Percentiles rank a stretch among this genome's conserved stretches.
phyloP scores from a whole-genome alignment of 2,797 vertebrate species.

The Alauda arvensis region DNA sequence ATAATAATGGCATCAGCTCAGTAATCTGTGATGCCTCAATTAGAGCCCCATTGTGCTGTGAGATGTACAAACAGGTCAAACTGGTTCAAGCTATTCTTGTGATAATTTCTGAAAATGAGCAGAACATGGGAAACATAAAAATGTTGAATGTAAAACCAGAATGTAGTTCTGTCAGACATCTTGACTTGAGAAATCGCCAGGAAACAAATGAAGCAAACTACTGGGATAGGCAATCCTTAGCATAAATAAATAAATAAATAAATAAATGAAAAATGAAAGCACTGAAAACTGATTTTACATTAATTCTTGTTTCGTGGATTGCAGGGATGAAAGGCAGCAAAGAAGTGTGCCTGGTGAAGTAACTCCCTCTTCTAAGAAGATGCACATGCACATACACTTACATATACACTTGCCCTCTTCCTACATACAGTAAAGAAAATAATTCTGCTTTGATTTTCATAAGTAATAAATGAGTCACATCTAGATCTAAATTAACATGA shows the following conservation, averaged over 20 bases:
- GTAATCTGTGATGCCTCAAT: conserved; percentile 44
- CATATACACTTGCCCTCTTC: neutral
- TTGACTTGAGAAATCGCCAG: conserved; percentile 15
- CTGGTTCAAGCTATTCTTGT: conserved; percentile 36
- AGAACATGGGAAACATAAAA: conserved; percentile 25
- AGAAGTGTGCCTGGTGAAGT: neutral
- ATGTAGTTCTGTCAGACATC: conserved; percentile 13
- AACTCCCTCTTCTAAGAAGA: neutral
- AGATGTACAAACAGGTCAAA: conserved; percentile 51
- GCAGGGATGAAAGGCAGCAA: conserved; percentile 27
- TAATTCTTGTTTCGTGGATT: conserved; percentile 16
- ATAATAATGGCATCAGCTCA: conserved; percentile 41
- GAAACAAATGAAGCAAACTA: conserved; percentile 1
- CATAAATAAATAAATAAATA: neutral
- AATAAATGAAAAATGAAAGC: neutral
- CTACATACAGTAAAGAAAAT: neutral
- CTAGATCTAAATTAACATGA: conserved; percentile 54
- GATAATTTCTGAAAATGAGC: conserved; percentile 34
- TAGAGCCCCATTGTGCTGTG: conserved; percentile 34
- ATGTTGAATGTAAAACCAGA: conserved; percentile 4
- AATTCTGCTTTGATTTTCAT: conserved; percentile 34
- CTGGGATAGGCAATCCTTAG: neutral
- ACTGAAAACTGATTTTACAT: conserved; percentile 15
- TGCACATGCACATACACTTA: neutral
- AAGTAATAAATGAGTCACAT: conserved; percentile 40